Evolutionary conservation across 2,113 vertebrate species (phyloP).

Genomic region (Odontophorus gujanensis): DNA sequence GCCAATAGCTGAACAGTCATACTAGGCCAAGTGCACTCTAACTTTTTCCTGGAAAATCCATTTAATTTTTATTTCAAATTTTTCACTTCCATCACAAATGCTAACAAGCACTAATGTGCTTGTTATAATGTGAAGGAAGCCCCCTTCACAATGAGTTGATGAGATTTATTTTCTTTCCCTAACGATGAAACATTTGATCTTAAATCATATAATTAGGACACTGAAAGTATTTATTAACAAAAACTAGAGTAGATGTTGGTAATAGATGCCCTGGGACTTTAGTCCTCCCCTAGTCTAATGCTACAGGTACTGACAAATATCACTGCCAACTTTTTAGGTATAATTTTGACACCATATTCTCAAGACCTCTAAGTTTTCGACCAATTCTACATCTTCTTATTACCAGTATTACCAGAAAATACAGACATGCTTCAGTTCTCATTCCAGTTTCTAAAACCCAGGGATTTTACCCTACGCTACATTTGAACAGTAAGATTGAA

Average conservation of each 20-base stretch:
- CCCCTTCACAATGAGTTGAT: neutral
- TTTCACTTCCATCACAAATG: neutral
- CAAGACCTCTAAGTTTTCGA: neutral
- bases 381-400: neutral
- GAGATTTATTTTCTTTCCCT: neutral
- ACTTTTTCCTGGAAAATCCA: neutral
- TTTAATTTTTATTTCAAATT: neutral
- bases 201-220: neutral
- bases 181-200: neutral
- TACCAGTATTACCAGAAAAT: neutral
- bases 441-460: neutral
- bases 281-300: neutral
- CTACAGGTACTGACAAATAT: neutral
- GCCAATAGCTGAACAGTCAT: neutral
- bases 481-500: neutral
- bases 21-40: neutral
- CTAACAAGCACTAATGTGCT: neutral
- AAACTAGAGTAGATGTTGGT: too few relatives aligned
- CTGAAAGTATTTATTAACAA: neutral
- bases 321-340: neutral
- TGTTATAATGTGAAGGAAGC: neutral
- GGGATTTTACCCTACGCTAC: neutral
- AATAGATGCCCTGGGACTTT: neutral
- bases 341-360: neutral
- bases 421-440: accelerated